Conservation (phyloP, 1,140 invertebrate genomes). For the Melanaphis sacchari region DNA sequence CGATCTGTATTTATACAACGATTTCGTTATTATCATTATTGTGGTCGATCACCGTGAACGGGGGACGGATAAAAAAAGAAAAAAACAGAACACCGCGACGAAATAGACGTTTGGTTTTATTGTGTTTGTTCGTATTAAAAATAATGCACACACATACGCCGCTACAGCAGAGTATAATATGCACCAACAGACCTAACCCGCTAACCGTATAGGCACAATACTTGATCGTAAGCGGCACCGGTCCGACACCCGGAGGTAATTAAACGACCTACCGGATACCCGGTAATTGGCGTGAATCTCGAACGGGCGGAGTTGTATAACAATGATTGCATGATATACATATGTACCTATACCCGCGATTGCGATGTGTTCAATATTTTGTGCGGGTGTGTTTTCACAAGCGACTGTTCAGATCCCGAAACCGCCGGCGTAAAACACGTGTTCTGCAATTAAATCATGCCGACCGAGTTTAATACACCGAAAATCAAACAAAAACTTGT, state of each 20-base stretch:
- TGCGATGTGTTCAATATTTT: not conserved
- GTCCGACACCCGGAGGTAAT: not conserved
- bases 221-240: not conserved
- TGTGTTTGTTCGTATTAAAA: not conserved
- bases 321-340: not conserved
- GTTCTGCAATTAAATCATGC: not conserved
- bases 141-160: not conserved
- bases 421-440: not conserved
- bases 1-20: slow-evolving; percentile 5
- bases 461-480: not conserved
- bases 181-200: not conserved
- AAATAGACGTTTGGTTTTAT: not conserved
- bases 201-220: not conserved
- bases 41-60: slow-evolving; percentile 37
- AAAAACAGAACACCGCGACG: not conserved
- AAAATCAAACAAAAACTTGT: not conserved
- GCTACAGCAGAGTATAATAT: not conserved
- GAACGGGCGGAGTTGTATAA: not conserved
- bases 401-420: not conserved
- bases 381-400: not conserved
- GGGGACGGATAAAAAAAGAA: not conserved
- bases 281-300: slow-evolving; percentile 44
- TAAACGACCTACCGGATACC: slow-evolving; percentile 29
- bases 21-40: not conserved
- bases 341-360: not conserved